Evolutionary conservation across 1,140 invertebrate species (phyloP), one percentile per base, ranked within the genome.

Genomic region (Pseudomyrmex concolor): DNA sequence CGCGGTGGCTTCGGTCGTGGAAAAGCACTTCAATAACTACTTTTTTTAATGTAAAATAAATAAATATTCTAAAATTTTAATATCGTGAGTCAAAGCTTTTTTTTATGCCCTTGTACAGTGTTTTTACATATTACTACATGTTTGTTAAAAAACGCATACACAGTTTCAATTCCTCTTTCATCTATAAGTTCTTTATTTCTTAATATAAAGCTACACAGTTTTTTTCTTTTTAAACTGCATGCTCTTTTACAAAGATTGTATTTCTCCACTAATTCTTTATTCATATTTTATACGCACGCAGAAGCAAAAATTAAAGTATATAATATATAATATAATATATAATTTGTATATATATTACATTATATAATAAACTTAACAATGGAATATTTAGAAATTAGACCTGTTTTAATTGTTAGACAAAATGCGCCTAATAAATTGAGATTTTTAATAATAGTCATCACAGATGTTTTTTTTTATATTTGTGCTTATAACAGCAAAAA

Each of bases 1-100:
- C 92, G 94, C 48, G 94, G 94, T 80, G 94, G 94, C 48, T 94
- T 94, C 76, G 94, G 94, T 45, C 92, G 93, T 85, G 94, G 94
- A 82, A 94, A 92, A 86, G 89, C 91, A 71, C 92, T 93, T 57
- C 91, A 94, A 90, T 93, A 91, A 92, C 88, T 87, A 34, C 34
- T 71, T 25, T 25, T 82, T 85, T 80, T 83, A 73, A 87, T 85
- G 55, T 81, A 76, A 64, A 74, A 76, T 80, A 82, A 86, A 86
- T 86, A 86, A 86, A 87, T 60, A 13, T 45, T 17, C 5, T 74
- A 63, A 48, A n/a, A 1, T 62, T 43, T 45, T 7, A 34, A 34
- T 34, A 34, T 7, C 5, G 34, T 34, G 5, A 34, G 0, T 34
- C 34, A 34, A 5, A 34, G 34, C 34, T 34, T 34, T 34, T 34